Percentiles rank a stretch among this genome's conserved stretches.
Evolutionary conservation across 2,113 vertebrate species (phyloP).

Genomic region (Corythornis madagascariensis): DNA sequence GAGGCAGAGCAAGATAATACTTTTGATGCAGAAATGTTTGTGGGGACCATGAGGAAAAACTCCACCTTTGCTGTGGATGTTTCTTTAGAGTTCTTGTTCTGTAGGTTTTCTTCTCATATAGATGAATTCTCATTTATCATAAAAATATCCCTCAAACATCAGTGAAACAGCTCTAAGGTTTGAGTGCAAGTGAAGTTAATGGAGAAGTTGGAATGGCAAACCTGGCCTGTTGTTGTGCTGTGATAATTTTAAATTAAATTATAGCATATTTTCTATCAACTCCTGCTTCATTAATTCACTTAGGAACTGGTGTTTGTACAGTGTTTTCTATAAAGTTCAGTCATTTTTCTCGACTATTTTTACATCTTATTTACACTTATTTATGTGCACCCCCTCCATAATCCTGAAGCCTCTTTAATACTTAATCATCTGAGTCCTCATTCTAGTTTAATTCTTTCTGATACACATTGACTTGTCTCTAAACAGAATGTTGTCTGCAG

Average conservation of each 20-base stretch:
- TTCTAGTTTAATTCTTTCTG: background rate
- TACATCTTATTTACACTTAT: background rate
- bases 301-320: background rate
- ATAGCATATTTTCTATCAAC: background rate
- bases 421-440: background rate
- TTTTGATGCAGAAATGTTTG: background rate
- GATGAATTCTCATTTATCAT: background rate
- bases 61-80: accelerated
- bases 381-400: accelerated
- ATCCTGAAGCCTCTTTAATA: background rate
- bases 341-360: background rate
- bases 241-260: background rate
- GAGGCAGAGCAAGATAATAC: background rate
- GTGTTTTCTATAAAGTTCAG: background rate
- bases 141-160: background rate
- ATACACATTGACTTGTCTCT: background rate
- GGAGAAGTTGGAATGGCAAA: background rate
- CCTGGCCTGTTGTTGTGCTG: background rate
- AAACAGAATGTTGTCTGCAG: background rate
- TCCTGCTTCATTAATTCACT: background rate
- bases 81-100: background rate
- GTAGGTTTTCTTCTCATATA: background rate
- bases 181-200: background rate
- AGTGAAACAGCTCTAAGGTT: background rate
- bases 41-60: background rate